Evolutionary conservation across 2,888 invertebrate genomes (phyloP).

Genomic region (Podabrus alpinus): DNA sequence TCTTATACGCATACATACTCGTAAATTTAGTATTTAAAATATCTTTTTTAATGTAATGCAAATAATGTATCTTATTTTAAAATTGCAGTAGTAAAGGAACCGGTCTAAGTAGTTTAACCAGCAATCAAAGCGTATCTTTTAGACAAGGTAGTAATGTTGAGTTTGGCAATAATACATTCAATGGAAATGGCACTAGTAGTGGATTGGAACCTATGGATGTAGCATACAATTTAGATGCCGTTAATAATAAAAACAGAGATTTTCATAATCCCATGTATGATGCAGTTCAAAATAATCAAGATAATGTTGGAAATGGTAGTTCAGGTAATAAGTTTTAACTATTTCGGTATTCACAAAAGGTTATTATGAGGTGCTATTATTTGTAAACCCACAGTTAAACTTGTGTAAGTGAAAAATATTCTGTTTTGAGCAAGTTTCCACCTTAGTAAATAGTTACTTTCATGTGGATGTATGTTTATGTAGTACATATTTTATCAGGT

Average conservation of each 20-base stretch:
- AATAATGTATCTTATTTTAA: neutral
- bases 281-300: conserved; percentile 71
- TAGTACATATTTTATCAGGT: too few relatives aligned
- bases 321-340: conserved; percentile 53
- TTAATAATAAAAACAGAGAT: conserved; percentile 80
- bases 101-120: conserved; percentile 77
- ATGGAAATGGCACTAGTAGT: conserved; percentile 57
- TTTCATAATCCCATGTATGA: conserved; percentile 99
- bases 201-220: conserved; percentile 70
- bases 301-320: conserved; percentile 64
- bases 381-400: neutral
- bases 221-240: conserved; percentile 79
- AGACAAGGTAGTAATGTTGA: conserved; percentile 93
- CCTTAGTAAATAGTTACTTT: too few relatives aligned
- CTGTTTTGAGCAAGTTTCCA: too few relatives aligned
- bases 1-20: neutral
- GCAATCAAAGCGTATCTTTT: conserved; percentile 90
- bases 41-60: neutral
- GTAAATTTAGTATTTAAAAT: neutral
- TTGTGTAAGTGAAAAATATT: too few relatives aligned
- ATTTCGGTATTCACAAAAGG: neutral
- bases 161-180: conserved; percentile 69
- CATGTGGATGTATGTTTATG: too few relatives aligned
- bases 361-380: neutral
- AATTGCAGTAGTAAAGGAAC: conserved; percentile 76